phyloP scores from a whole-genome alignment of 2,113 vertebrate genomes.

The Hydrochoerus hydrochaeris region DNA sequence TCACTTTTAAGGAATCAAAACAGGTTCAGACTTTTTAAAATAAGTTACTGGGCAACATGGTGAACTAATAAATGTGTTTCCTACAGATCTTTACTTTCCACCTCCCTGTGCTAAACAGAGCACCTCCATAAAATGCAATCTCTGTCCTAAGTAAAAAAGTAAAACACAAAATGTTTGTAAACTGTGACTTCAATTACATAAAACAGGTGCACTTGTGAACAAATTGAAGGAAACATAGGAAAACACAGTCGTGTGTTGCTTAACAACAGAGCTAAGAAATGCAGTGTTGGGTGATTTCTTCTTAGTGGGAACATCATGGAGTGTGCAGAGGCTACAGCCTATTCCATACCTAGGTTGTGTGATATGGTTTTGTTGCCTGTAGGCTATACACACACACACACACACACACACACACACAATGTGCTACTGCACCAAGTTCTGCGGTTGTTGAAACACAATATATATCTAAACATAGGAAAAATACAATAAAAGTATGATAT shows the following conservation, averaged over 20 bases:
- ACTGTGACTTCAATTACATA: background rate
- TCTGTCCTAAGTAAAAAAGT: slow-evolving; percentile 19
- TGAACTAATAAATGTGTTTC: slow-evolving; percentile 5
- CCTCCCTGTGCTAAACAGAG: background rate
- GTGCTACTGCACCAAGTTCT: background rate
- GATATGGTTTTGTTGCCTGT: background rate
- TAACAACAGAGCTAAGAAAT: background rate
- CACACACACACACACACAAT: background rate
- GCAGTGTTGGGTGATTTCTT: background rate
- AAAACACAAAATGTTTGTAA: background rate
- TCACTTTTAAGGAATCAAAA: background rate
- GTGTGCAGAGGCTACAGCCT: background rate
- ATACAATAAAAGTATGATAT: background rate
- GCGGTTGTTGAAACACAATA: background rate
- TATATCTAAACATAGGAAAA: background rate
- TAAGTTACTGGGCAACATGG: background rate
- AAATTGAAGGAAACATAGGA: background rate
- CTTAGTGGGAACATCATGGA: background rate
- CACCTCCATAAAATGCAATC: slow-evolving; percentile 5
- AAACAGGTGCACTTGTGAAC: background rate
- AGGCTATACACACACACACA: background rate
- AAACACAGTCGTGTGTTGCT: background rate
- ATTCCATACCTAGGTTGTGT: background rate
- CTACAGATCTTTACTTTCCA: background rate
- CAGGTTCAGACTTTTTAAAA: slow-evolving; percentile 42